Evolutionary conservation across 2,888 invertebrate genomes (phyloP).

Genomic region (Cerastoderma edule): DNA sequence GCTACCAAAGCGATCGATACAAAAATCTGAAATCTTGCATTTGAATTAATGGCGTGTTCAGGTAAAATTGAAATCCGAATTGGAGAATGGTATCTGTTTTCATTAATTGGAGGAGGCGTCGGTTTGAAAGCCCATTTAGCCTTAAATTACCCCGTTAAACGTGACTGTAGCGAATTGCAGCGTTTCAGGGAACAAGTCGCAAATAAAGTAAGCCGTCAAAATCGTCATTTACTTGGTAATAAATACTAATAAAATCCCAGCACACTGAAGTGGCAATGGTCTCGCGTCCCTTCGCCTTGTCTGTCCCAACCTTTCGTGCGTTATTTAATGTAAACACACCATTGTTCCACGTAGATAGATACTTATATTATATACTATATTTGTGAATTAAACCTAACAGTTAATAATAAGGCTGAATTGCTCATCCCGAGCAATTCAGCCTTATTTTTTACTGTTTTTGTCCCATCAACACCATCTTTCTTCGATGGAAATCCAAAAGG

Average conservation of each 20-base stretch:
- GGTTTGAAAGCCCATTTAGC: conserved; percentile 33
- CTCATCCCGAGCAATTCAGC: neutral
- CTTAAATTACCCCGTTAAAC: conserved; percentile 46
- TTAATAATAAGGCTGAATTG: no score
- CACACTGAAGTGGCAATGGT: conserved; percentile 32
- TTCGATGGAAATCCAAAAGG: no score
- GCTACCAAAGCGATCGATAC: neutral
- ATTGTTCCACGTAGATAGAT: no score
- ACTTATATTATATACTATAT: no score
- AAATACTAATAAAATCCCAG: conserved; percentile 53
- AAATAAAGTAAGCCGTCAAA: conserved; percentile 59
- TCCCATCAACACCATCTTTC: conserved; percentile 7
- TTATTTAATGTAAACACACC: no score
- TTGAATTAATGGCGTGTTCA: no score
- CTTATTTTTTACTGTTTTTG: neutral
- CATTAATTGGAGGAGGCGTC: neutral
- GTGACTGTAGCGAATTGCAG: conserved; percentile 31
- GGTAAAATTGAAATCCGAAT: no score
- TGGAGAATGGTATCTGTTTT: neutral
- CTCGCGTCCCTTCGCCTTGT: neutral
- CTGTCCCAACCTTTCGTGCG: conserved; percentile 2
- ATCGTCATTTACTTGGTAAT: conserved; percentile 52
- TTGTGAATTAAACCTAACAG: no score
- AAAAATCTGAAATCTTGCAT: no score
- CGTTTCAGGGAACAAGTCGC: conserved; percentile 31